A percentile compares a stretch with the other conserved stretches of the same genome.
phyloP scores from a whole-genome alignment of 1,140 invertebrate genomes.

The Eriocheir sinensis region DNA sequence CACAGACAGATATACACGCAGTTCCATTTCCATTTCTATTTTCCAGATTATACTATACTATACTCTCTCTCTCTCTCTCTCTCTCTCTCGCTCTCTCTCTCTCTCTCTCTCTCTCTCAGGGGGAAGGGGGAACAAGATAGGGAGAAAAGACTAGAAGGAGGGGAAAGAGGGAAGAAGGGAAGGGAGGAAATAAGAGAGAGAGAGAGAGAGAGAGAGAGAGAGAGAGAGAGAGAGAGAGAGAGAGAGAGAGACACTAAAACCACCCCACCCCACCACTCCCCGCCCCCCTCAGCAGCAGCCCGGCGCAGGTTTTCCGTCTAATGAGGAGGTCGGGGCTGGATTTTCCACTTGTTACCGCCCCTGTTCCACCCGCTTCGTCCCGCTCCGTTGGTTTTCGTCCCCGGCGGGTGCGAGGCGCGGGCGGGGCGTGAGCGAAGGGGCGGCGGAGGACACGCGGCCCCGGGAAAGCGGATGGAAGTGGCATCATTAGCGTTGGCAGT shows the following conservation, averaged over 20 bases:
- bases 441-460: background rate
- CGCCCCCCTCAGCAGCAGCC: slow-evolving; percentile 30
- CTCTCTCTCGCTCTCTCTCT: slow-evolving; percentile 35
- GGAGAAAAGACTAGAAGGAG: background rate
- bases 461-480: slow-evolving; percentile 73
- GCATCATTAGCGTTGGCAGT: slow-evolving; percentile 75
- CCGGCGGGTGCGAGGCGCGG: background rate
- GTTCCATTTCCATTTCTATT: background rate
- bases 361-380: background rate
- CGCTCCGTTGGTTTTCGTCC: slow-evolving; percentile 33
- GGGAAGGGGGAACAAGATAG: background rate
- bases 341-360: slow-evolving; percentile 71
- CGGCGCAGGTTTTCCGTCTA: slow-evolving; percentile 66
- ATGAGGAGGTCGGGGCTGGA: slow-evolving; percentile 64
- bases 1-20: slow-evolving; percentile 16
- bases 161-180: background rate
- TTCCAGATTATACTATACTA: background rate
- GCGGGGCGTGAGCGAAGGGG: slow-evolving; percentile 26
- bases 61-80: too few relatives aligned
- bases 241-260: slow-evolving; percentile 50
- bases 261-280: background rate
- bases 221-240: slow-evolving; percentile 58
- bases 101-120: slow-evolving; percentile 31
- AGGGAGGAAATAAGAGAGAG: background rate
- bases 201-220: background rate